phyloP scores from a whole-genome alignment of 2,113 vertebrate genomes.

The Acanthochromis polyacanthus region DNA sequence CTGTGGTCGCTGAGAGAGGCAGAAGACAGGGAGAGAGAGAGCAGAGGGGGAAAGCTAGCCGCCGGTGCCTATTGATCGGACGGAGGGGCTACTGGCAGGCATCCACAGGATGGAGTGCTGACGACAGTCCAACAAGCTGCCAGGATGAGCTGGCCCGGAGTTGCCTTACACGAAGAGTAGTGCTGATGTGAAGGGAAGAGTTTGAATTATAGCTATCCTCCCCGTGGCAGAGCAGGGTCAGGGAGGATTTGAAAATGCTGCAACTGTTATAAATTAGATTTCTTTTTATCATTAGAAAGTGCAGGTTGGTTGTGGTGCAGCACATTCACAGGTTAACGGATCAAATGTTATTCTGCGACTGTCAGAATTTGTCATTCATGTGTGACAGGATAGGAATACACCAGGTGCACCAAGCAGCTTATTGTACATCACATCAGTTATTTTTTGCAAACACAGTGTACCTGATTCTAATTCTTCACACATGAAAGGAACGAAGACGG shows the following conservation, averaged over 20 bases:
- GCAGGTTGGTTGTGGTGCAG: neutral
- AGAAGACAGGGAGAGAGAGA: conserved; percentile 43
- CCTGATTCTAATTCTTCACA: conserved; percentile 5
- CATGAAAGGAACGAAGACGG: conserved; percentile 10
- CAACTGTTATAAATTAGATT: neutral
- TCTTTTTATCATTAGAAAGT: conserved; percentile 2
- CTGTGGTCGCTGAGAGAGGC: conserved; percentile 52
- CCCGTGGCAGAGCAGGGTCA: conserved; percentile 29
- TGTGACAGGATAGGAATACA: neutral
- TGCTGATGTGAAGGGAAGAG: conserved; percentile 66
- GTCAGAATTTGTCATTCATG: conserved; percentile 6
- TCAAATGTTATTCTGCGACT: neutral
- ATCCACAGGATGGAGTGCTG: conserved; percentile 81
- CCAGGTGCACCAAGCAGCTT: neutral
- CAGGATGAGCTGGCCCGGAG: conserved; percentile 66
- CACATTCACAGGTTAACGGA: conserved; percentile 11
- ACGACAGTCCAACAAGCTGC: conserved; percentile 76
- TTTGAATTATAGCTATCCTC: conserved; percentile 62
- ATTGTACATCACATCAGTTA: conserved; percentile 11
- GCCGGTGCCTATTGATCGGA: conserved; percentile 79
- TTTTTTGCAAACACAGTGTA: neutral
- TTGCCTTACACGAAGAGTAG: conserved; percentile 38
- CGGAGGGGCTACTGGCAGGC: conserved; percentile 72
- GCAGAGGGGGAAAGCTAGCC: conserved; percentile 72
- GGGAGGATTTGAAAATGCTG: conserved; percentile 43